Base-by-base conservation (phyloP, 2,888 invertebrate species). In the Nemurella pictetii region DNA sequence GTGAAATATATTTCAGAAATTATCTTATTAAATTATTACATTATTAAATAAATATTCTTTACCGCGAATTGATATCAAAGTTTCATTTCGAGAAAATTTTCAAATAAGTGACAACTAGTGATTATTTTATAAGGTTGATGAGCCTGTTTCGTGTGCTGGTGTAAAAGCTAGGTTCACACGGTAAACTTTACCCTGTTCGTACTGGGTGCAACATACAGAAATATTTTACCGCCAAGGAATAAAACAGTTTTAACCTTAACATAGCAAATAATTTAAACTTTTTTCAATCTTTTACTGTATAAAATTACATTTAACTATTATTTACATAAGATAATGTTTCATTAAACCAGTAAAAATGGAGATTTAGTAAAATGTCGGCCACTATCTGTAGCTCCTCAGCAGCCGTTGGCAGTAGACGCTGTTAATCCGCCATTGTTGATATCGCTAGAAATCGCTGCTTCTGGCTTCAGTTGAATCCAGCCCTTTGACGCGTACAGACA, bases 401-500 rank as follows among this genome's bases (percentile, higher is more conserved):
- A 55, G 55, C 55, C 55, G 55, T 55, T 55, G 55, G 55, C 55
- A 55, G 55, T 7, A 55, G 55, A 55, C 55, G 55, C 55, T 55
- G 55, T n/a, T n/a, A n/a, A n/a, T 55, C 55, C 55, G 55, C 55
- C 55, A 55, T 55, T 55, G 55, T 55, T 55, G 55, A 55, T 55
- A 20, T 55, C 55, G 55, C 55, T 12, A 55, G 55, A 12, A 20
- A 12, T 20, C 55, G 55, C 55, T 55, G 20, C 55, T 55, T 55
- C 55, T 55, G 15, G 1, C 5, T 55, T 55, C 55, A 55, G 55
- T 55, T 55, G 55, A 55, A 55, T 55, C 55, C 55, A 55, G 55
- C 55, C 55, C 55, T 55, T 55, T 55, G 55, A 55, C 55, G 55
- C 55, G 20, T 12, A 55, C 1, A 55, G 55, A 72, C 55, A 94